These are phyloP conservation scores for Xyrichtys novacula DNA, from an alignment of 2,797 vertebrate genomes.

Conservation along the genomic window DNA sequence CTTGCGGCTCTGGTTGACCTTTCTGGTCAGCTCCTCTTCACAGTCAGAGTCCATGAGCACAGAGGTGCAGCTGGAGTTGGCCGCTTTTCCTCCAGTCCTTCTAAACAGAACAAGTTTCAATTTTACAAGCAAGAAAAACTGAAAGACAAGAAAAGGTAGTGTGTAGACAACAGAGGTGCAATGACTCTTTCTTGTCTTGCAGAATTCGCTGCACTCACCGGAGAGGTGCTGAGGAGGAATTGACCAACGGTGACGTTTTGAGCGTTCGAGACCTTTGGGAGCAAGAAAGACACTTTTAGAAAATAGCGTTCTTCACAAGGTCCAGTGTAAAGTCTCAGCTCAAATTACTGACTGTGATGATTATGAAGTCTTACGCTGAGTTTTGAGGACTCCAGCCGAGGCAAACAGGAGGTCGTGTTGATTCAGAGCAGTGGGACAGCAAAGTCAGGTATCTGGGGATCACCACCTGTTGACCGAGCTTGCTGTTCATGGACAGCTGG, in stretches of 20 bases:
- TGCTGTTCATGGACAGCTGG: slow-evolving; percentile 95
- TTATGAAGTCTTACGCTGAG: slow-evolving; percentile 84
- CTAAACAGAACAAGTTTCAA: slow-evolving; percentile 74
- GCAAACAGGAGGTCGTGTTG: slow-evolving; percentile 89
- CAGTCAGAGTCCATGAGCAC: slow-evolving; percentile 92
- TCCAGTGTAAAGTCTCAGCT: background rate
- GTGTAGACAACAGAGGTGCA: too few relatives aligned
- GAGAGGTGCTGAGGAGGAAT: slow-evolving; percentile 79
- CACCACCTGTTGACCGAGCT: slow-evolving; percentile 97
- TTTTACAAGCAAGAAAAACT: background rate
- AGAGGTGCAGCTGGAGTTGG: slow-evolving; percentile 77
- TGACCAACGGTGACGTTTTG: slow-evolving; percentile 92
- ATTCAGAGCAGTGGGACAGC: slow-evolving; percentile 93
- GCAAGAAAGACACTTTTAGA: slow-evolving; percentile 21
- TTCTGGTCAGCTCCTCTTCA: slow-evolving; percentile 91
- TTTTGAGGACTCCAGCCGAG: slow-evolving; percentile 90
- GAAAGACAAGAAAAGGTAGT: background rate
- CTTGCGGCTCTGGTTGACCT: slow-evolving; percentile 79
- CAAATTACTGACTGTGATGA: too few relatives aligned
- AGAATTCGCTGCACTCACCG: slow-evolving; percentile 67
- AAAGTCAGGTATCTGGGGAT: slow-evolving; percentile 96
- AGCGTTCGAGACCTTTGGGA: slow-evolving; percentile 90
- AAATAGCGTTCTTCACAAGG: background rate
- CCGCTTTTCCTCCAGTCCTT: slow-evolving; percentile 88
- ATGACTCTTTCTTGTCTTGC: background rate